Base-by-base conservation (phyloP, 2,113 vertebrate genomes). In the Megatriorchis doriae region DNA sequence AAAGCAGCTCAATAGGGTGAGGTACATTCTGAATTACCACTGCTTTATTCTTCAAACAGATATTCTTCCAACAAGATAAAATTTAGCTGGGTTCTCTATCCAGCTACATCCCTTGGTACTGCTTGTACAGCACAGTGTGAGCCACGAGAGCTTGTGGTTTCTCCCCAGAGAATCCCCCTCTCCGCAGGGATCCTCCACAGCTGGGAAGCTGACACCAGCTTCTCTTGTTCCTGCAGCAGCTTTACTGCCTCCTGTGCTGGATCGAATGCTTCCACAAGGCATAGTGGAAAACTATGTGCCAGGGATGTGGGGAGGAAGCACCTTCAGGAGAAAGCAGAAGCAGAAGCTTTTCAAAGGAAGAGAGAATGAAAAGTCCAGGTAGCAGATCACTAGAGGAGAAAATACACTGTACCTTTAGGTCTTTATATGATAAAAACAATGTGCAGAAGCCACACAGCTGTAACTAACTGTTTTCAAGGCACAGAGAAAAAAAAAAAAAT, bases 341-440 rank as follows among this genome's bases (percentile, higher is more conserved):
- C 74, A 83, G 59, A 52, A 73, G 43, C 3, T 88, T 88, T 92
- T 93, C 63, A 71, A 62, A 88, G 32, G 19, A 71, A 83, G 29
- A 80, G 40, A 80, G 29, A 86, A 88, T 61, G 20, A 81, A 84
- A 93, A 86, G 61, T 26, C 14, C 34, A 66, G 26, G 38, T 84
- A 96, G 42, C 68, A 94, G 67, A 91, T 83, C 93, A 86, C 42
- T 86, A 93, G 93, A 94, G 86, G 72, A 93, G 80, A 93, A 96
- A 94, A 92, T 86, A 25, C 23, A 52, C 55, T 21, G 16, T 55
- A 65, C 38, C 48, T 90, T 85, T 80, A 86, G 32, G 55, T 83
- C 59, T 93, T 88, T 47, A 38, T 38, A n/a, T 42, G 59, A 83
- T 50, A 77, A 88, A 94, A 96, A 81, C 67, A 86, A 82, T 12